phyloP scores from a whole-genome alignment of 2,113 vertebrate genomes.

The Prunella himalayana region DNA sequence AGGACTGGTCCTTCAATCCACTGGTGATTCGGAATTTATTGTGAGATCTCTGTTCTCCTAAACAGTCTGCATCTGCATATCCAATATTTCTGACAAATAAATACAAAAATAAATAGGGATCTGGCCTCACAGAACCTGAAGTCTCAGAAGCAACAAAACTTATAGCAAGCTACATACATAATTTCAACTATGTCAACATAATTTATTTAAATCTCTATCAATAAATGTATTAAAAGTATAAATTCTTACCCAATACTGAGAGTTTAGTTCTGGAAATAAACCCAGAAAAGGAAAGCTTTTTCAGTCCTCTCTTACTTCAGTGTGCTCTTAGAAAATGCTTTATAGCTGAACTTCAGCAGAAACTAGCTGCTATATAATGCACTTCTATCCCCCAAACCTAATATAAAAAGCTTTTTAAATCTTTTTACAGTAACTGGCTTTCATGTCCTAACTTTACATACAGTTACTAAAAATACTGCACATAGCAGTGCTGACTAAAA shows the following conservation, averaged over 20 bases:
- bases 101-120: slow-evolving; percentile 75
- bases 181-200: slow-evolving; percentile 58
- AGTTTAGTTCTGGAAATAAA: slow-evolving; percentile 53
- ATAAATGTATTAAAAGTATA: slow-evolving; percentile 67
- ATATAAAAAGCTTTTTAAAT: slow-evolving; percentile 63
- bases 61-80: not conserved
- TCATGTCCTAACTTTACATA: slow-evolving; percentile 55
- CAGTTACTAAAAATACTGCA: slow-evolving; percentile 58
- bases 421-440: slow-evolving; percentile 66
- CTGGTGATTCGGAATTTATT: not conserved
- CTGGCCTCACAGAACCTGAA: slow-evolving; percentile 55
- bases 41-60: slow-evolving; percentile 3
- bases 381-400: slow-evolving; percentile 43
- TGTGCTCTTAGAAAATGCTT: slow-evolving; percentile 54
- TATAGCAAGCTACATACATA: slow-evolving; percentile 58
- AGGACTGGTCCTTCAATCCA: not conserved
- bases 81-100: slow-evolving; percentile 66
- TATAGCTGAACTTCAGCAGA: slow-evolving; percentile 52
- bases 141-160: slow-evolving; percentile 51
- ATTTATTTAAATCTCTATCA: slow-evolving; percentile 67
- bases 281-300: slow-evolving; percentile 52
- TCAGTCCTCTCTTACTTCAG: slow-evolving; percentile 42
- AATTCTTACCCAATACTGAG: slow-evolving; percentile 60
- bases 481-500: slow-evolving; percentile 38
- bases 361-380: slow-evolving; percentile 52